Base-by-base conservation (phyloP, 2,888 invertebrate genomes). In the Sisyra terminalis region DNA sequence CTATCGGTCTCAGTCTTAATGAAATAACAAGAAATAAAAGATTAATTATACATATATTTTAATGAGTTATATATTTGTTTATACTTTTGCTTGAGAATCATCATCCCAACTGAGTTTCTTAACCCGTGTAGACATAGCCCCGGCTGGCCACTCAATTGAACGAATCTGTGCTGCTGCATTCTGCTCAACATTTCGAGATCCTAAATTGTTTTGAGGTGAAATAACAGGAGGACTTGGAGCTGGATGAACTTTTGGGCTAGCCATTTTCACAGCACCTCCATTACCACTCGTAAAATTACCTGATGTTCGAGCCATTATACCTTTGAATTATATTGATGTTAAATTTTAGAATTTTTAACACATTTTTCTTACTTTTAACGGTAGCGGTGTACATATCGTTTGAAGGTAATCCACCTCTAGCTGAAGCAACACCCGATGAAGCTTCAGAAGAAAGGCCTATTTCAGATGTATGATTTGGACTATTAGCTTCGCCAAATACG, bases 71-170 rank as follows among this genome's bases (percentile, higher is more conserved):
- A 6, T n/a, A n/a, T 2, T 14, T 24, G 13, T n/a, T 16, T 15
- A 16, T 41, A 44, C 45, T 46, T 42, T 49, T 58, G 59, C 57
- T 56, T 60, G 48, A 58, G 46, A 45, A 45, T 66, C 76, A 56
- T 82, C 80, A 52, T 76, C 78, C 82, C 82, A 86, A 58, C 80
- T 81, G 41, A 85, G 67, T 55, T 83, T 82, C 63, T 85, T 85
- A 47, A 81, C 78, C 39, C 80, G 63, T 41, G 75, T 72, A 4
- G 81, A 77, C 29, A 78, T 74, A 45, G 79, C 75, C 43, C 72
- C 69, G 45, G 69, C 64, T 1, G 82, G 78, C 79, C 82, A 83
- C 40, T 72, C 66, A 43, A 53, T 56, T 46, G 47, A 59, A 55
- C 53, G 64, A 53, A 60, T 64, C 64, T 58, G 64, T 64, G 52